Evolutionary conservation across 2,888 invertebrate species (phyloP).

Genomic region (Diaphora mendica): DNA sequence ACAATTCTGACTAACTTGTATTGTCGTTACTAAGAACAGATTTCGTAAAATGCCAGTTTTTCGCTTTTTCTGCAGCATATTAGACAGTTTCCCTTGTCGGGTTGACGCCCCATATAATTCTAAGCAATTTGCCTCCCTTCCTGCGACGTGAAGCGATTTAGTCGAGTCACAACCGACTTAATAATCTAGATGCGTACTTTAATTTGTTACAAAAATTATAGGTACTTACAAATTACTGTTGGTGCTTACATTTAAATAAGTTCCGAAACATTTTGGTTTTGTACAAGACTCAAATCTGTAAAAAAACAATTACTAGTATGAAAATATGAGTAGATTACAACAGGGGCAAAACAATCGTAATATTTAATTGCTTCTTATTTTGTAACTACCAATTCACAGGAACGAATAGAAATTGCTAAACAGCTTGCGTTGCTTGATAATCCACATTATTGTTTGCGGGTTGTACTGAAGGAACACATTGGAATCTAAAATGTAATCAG

Average conservation of each 20-base stretch:
- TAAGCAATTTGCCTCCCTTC: neutral
- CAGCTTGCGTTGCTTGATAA: constrained; percentile 12
- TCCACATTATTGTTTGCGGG: neutral
- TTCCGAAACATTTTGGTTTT: neutral
- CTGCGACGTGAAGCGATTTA: neutral
- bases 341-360: neutral
- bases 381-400: neutral
- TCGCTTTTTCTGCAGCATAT: neutral
- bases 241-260: neutral
- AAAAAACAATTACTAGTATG: no score
- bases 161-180: neutral
- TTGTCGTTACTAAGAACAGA: neutral
- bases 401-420: neutral
- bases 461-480: constrained; percentile 15
- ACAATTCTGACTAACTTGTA: neutral
- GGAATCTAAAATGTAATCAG: constrained; percentile 35
- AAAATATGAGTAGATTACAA: no score
- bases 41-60: neutral
- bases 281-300: no score
- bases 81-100: neutral
- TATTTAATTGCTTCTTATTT: neutral
- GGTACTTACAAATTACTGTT: neutral
- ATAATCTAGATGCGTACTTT: neutral
- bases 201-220: neutral
- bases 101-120: neutral